Evolutionary conservation across 2,797 vertebrate species (phyloP), one percentile per base, ranked within the genome.

Genomic region (Sebastes ruberrimus): DNA sequence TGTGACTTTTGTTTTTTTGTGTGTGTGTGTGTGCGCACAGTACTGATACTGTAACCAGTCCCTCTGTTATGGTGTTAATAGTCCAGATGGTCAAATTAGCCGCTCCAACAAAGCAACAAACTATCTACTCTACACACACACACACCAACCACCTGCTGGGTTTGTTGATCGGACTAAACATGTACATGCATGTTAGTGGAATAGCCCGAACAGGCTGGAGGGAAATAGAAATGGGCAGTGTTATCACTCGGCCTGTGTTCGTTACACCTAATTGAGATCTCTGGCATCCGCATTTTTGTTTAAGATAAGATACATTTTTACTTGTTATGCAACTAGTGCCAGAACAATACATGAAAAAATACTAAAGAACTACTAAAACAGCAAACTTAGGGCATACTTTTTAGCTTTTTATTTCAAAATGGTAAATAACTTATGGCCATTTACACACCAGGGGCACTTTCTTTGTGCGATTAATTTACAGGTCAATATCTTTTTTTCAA

Each of bases 71-170:
- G 71, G 82, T 86, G 91, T 91, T 92, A 93, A 93, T 91, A 89
- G 93, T 94, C 93, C 94, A 95, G 93, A 95, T 95, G 94, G 94
- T 90, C 92, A 93, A 95, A 94, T 95, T 94, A 95, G 91, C 79
- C 87, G 94, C 94, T 95, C 93, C 94, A 93, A 88, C 93, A 95
- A 94, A 94, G 94, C 94, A 95, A 94, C 93, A 94, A 94, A 95
- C 90, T 92, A 90, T 89, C 71, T 81, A 83, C 81, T 92, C 82
- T 68, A 87, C n/a, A 74, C 65, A 86, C 70, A 72, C 46, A 79
- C 77, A 77, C 80, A 83, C 74, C 46, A 81, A 70, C 88, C 91
- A 90, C 93, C 91, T 93, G 90, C 92, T 92, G 91, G 75, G 87
- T 90, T 85, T 89, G 82, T 81, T 91, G 89, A 87, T 90, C 23